These are phyloP conservation scores for Nanger granti DNA, from an alignment of 2,113 vertebrate species.

Conservation along the genomic window DNA sequence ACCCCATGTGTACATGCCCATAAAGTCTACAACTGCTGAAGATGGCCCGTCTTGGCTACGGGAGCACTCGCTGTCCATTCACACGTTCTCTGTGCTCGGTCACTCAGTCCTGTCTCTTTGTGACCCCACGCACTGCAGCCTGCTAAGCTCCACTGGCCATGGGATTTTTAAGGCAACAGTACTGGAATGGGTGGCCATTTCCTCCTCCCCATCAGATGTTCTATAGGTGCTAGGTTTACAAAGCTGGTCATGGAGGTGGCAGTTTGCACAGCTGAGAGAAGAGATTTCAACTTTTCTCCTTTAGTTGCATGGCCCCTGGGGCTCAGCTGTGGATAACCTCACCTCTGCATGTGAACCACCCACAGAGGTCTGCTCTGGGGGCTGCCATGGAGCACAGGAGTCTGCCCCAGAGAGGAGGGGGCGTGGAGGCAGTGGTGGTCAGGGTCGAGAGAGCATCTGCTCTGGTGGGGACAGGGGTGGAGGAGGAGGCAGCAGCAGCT, in stretches of 20 bases:
- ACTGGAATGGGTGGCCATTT: background rate
- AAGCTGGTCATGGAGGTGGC: background rate
- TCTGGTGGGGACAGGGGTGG: background rate
- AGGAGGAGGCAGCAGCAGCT: background rate
- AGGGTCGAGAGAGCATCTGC: background rate
- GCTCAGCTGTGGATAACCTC: background rate
- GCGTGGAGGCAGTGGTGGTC: fast-evolving
- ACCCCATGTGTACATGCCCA: background rate
- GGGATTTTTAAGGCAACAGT: background rate
- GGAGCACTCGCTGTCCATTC: background rate
- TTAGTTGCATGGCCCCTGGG: background rate
- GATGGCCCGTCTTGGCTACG: background rate
- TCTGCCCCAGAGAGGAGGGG: background rate
- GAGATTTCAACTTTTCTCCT: background rate
- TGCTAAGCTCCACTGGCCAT: background rate
- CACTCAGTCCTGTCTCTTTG: background rate
- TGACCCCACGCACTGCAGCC: background rate
- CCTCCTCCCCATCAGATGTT: background rate
- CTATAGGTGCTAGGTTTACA: background rate
- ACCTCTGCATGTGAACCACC: background rate
- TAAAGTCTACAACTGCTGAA: background rate
- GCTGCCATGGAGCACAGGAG: background rate
- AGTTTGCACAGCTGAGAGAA: background rate
- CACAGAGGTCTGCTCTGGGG: background rate
- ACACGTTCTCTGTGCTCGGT: background rate